Percentiles rank a stretch among this genome's conserved stretches.
These are phyloP conservation scores for Phyllotreta cruciferae DNA, from an alignment of 2,888 invertebrate species.

Conservation along the genomic window DNA sequence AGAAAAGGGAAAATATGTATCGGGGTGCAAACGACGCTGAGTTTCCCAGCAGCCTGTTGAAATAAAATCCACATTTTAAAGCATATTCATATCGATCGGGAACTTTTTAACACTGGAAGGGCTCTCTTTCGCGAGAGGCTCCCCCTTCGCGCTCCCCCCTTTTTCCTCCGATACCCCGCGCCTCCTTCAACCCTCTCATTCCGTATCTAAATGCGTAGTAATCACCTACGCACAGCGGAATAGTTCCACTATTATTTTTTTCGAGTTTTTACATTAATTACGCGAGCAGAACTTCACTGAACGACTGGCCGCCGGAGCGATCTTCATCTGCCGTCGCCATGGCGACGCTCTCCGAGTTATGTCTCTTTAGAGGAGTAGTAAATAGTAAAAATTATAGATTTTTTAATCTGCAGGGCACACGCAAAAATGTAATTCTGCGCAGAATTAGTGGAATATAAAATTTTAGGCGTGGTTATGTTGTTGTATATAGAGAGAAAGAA, in stretches of 20 bases:
- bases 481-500: constrained; percentile 35
- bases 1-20: constrained; percentile 19
- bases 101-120: constrained; percentile 66
- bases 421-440: constrained; percentile 60
- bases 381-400: constrained; percentile 58
- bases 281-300: constrained; percentile 42
- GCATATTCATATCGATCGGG: constrained; percentile 71
- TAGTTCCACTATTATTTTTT: constrained; percentile 51
- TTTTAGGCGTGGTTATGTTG: constrained; percentile 58
- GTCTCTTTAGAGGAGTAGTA: constrained; percentile 51
- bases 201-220: constrained; percentile 51
- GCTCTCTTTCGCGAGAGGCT: constrained; percentile 48
- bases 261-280: constrained; percentile 45
- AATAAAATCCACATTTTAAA: constrained; percentile 72
- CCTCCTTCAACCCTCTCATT: constrained; percentile 50
- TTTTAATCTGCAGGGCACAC: constrained; percentile 55
- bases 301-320: constrained; percentile 40
- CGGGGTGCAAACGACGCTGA: constrained; percentile 52
- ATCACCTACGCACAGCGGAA: constrained; percentile 49
- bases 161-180: constrained; percentile 27
- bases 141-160: constrained; percentile 40
- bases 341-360: constrained; percentile 44
- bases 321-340: constrained; percentile 48
- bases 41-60: constrained; percentile 60
- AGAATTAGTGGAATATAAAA: constrained; percentile 61